Conservation (phyloP, 2,888 invertebrate species). For the Pyrrhosoma nymphula region DNA sequence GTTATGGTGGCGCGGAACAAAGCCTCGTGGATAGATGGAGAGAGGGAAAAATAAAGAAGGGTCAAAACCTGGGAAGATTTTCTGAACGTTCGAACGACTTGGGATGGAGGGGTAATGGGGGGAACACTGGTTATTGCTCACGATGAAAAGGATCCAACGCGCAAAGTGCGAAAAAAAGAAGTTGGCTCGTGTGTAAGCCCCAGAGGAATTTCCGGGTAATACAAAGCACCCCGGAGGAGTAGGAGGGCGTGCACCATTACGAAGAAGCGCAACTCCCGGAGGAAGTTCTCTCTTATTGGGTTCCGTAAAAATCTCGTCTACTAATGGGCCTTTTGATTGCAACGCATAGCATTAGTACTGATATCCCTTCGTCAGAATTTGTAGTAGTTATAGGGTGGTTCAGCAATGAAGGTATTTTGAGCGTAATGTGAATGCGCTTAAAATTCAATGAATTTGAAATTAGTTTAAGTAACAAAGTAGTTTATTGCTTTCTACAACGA, state of each 20-base stretch:
- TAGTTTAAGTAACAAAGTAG: too few species aligned
- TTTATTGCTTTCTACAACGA: too few species aligned
- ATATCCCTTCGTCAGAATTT: not conserved
- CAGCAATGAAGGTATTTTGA: too few species aligned
- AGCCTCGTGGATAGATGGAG: not conserved
- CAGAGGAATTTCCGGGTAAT: not conserved
- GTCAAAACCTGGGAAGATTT: not conserved
- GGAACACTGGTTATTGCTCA: not conserved
- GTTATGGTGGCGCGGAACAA: not conserved
- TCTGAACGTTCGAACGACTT: not conserved
- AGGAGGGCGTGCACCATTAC: not conserved
- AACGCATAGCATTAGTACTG: not conserved
- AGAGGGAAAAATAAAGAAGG: not conserved
- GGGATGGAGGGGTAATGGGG: not conserved
- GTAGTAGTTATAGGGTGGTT: not conserved
- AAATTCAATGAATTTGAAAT: too few species aligned
- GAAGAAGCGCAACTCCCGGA: not conserved
- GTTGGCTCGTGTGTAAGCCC: not conserved
- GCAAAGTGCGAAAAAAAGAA: not conserved
- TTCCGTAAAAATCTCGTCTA: not conserved
- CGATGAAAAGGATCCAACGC: conserved; percentile 9
- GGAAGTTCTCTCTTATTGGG: not conserved
- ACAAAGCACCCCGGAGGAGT: not conserved
- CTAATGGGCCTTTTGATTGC: not conserved
- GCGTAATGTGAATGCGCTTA: too few species aligned